Conservation (phyloP, 1,140 invertebrate species). For the Pinna nobilis region DNA sequence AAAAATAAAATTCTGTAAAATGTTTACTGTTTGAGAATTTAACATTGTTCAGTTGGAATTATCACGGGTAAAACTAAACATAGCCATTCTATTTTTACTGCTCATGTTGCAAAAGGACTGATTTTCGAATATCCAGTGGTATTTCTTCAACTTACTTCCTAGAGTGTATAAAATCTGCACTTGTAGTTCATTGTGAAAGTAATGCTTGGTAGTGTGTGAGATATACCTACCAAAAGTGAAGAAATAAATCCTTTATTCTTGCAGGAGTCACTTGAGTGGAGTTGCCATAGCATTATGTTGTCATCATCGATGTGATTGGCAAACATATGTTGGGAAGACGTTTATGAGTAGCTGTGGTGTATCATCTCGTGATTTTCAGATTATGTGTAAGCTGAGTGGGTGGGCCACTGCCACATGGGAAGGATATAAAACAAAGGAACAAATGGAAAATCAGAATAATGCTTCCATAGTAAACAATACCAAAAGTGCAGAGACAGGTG, state of each 20-base stretch:
- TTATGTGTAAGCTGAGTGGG: slow-evolving; percentile 86
- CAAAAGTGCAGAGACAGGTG: neutral
- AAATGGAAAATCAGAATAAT: slow-evolving; percentile 24
- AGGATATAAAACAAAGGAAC: slow-evolving; percentile 43
- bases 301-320: slow-evolving; percentile 87
- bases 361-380: slow-evolving; percentile 81
- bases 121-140: too few relatives aligned
- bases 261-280: slow-evolving; percentile 73
- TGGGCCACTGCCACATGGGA: slow-evolving; percentile 86
- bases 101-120: too few relatives aligned
- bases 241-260: slow-evolving; percentile 17
- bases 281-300: slow-evolving; percentile 89
- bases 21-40: too few relatives aligned
- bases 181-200: too few relatives aligned
- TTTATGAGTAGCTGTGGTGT: slow-evolving; percentile 78
- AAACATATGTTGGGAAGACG: slow-evolving; percentile 81
- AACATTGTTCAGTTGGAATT: too few relatives aligned
- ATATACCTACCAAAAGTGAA: neutral
- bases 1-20: neutral
- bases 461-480: too few relatives aligned
- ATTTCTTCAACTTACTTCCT: too few relatives aligned
- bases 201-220: too few relatives aligned
- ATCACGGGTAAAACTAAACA: too few relatives aligned
- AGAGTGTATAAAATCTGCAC: too few relatives aligned
- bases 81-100: too few relatives aligned